These are phyloP conservation scores for Sinocyclocheilus maitianheensis DNA, from an alignment of 2,113 vertebrate genomes.

Conservation along the genomic window DNA sequence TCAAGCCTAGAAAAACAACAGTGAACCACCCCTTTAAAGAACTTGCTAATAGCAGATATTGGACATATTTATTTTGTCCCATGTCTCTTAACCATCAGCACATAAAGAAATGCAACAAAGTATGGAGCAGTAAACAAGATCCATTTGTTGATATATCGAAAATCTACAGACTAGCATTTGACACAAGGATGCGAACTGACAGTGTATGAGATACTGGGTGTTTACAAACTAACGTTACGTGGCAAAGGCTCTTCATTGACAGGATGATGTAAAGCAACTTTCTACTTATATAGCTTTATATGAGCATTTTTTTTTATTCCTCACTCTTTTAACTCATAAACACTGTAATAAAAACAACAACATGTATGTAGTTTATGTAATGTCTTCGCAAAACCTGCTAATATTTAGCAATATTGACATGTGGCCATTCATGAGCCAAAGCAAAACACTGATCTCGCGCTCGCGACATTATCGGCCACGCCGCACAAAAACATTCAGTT, in stretches of 20 bases:
- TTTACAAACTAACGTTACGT: constrained; percentile 32
- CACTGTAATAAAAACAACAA: background rate
- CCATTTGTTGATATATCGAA: background rate
- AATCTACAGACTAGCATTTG: background rate
- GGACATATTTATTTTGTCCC: background rate
- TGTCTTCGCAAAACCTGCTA: background rate
- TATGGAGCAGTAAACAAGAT: background rate
- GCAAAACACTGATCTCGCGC: background rate
- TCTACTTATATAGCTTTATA: background rate
- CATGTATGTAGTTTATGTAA: background rate
- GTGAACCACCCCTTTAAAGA: too few species aligned
- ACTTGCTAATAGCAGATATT: background rate
- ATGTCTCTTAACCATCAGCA: background rate
- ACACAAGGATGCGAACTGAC: background rate
- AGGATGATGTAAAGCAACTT: background rate
- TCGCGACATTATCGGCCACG: background rate
- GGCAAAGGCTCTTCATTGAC: constrained; percentile 16
- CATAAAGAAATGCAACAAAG: too few species aligned
- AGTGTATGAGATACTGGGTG: background rate
- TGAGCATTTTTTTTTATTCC: background rate
- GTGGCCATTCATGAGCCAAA: background rate
- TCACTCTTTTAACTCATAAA: background rate
- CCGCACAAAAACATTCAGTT: background rate
- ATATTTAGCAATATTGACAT: background rate
- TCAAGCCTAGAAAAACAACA: too few species aligned